Base-by-base conservation (phyloP, 2,797 vertebrate genomes). In the Falco berigora region DNA sequence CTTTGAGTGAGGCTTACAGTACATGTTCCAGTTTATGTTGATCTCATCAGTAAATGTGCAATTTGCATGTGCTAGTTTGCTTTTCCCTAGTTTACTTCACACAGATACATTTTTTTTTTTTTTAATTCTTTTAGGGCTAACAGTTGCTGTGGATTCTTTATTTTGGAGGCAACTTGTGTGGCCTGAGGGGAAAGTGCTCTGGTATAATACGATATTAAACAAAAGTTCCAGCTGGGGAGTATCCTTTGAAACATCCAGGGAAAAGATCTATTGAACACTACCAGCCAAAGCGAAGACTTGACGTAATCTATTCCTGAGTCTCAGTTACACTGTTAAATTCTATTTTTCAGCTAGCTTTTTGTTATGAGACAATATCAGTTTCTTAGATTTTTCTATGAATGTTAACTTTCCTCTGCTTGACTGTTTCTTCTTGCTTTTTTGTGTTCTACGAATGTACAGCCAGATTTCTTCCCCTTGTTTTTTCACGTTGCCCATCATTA, bases 141-240 rank as follows among this genome's bases (percentile, higher is more conserved):
- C 99, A 0, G 97, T 99, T 52, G 95, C 90, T 22, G 97, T 99
- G 74, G 99, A 99, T 96, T 98, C 98, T 30, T 92, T 98, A 6
- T 99, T 99, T 94, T 99, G 99, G 99, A 98, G 97, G 74, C 97
- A 97, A 18, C 90, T 98, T 19, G 96, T 99, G 42, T 99, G 99
- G 99, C 99, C 99, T 14, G 99, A 99, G 94, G 99, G 99, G 47
- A 98, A 98, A 79, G 99, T 99, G 80, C 98, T 99, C 50, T 99
- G 99, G 99, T 99, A 99, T 97, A 99, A 99, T 96, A 99, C 98
- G 3, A 12, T 99, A 94, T 97, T 99, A 86, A 99, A 99, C 98
- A 99, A 98, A 97, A 99, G 99, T 90, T 99, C 99, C 86, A 97
- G 98, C 97, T 99, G 99, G 99, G 99, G 99, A 90, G 99, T 99